phyloP scores from a whole-genome alignment of 2,888 invertebrate species.

The Oxytorus armatus region DNA sequence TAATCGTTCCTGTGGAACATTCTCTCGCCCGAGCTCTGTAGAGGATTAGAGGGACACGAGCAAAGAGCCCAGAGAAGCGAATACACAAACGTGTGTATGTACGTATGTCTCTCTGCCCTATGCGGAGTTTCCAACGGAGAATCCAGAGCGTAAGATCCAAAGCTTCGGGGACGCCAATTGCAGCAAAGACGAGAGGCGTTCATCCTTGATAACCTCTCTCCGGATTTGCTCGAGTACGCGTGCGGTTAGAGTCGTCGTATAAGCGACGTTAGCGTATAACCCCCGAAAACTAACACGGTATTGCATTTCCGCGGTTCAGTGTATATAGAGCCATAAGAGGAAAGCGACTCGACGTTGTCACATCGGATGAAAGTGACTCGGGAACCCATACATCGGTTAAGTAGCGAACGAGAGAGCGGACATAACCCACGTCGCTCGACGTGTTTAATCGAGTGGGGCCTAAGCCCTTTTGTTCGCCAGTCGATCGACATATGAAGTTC shows the following conservation, averaged over 20 bases:
- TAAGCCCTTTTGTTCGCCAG: constrained; percentile 25
- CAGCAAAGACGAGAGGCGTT: constrained; percentile 57
- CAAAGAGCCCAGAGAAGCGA: neutral
- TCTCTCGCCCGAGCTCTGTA: constrained; percentile 39
- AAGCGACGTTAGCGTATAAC: neutral
- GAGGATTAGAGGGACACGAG: constrained; percentile 50
- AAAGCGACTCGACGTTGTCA: constrained; percentile 25
- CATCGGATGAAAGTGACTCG: constrained; percentile 25
- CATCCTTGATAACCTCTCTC: constrained; percentile 60
- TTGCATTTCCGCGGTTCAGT: constrained; percentile 31
- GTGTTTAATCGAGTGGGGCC: constrained; percentile 37
- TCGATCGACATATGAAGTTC: neutral
- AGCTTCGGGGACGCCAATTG: constrained; percentile 60
- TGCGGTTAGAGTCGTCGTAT: constrained; percentile 39
- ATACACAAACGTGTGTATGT: neutral
- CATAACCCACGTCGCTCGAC: constrained; percentile 23
- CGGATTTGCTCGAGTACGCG: constrained; percentile 52
- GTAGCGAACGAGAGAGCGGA: constrained; percentile 23
- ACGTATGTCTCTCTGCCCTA: neutral
- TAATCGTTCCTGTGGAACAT: constrained; percentile 56
- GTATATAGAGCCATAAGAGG: constrained; percentile 8
- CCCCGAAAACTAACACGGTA: constrained; percentile 1
- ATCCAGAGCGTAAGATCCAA: constrained; percentile 52
- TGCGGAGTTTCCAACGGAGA: constrained; percentile 32
- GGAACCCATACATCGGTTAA: neutral